These are phyloP conservation scores for Notothenia rossii DNA, from an alignment of 2,113 vertebrate genomes.

Conservation along the genomic window DNA sequence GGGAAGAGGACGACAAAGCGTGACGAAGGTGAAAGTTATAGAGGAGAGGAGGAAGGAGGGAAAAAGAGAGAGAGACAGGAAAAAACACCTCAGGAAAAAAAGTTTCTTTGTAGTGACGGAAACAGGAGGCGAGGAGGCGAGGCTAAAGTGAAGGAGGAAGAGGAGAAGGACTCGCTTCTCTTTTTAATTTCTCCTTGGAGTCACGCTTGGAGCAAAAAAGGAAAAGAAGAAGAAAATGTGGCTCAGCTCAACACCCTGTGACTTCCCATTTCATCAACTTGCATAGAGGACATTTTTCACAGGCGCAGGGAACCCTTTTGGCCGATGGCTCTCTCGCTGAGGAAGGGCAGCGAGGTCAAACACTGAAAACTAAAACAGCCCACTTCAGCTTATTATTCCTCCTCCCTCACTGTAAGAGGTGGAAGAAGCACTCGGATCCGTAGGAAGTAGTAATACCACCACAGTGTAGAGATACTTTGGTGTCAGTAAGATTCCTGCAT, in stretches of 20 bases:
- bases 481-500: no score
- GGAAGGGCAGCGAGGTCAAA: slow-evolving; percentile 37
- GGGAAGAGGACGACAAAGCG: not conserved
- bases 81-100: slow-evolving; percentile 7
- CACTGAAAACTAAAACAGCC: slow-evolving; percentile 18
- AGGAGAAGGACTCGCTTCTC: slow-evolving; percentile 4
- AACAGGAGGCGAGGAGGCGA: slow-evolving; percentile 38
- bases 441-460: no score
- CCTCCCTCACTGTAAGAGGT: not conserved
- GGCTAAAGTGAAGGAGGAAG: slow-evolving; percentile 23
- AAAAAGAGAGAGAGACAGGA: not conserved
- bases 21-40: slow-evolving; percentile 13
- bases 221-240: not conserved
- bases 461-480: no score
- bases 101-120: not conserved
- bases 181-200: slow-evolving; percentile 26
- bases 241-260: not conserved
- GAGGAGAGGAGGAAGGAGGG: not conserved
- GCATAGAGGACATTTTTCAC: slow-evolving; percentile 2
- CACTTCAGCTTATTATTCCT: slow-evolving; percentile 3
- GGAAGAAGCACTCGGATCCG: no score
- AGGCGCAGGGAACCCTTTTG: no score
- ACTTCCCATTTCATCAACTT: slow-evolving; percentile 12
- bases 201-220: not conserved
- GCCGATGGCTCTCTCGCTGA: not conserved